These are phyloP conservation scores for Calycopis cecrops DNA, from an alignment of 1,140 invertebrate genomes.

Conservation along the genomic window DNA sequence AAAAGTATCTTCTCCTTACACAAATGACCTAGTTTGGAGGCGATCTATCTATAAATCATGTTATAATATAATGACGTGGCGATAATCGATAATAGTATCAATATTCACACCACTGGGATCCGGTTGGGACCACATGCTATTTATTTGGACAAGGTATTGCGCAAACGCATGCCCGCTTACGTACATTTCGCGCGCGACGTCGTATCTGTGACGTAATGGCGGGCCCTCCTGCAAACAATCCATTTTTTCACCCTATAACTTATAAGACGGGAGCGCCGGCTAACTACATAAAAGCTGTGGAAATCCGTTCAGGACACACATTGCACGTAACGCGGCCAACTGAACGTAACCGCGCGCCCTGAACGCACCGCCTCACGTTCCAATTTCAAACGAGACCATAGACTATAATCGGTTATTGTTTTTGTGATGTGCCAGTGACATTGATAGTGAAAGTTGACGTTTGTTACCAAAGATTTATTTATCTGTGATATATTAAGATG, in stretches of 20 bases:
- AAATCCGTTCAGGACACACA: constrained; percentile 68
- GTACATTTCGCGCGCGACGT: constrained; percentile 50
- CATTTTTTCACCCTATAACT: constrained; percentile 71
- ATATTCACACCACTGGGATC: constrained; percentile 63
- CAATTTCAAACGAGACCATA: constrained; percentile 26
- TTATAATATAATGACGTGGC: background rate
- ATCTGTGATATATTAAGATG: constrained; percentile 49
- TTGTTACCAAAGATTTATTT: constrained; percentile 58
- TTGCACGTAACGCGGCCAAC: constrained; percentile 53
- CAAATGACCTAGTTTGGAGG: too few species aligned
- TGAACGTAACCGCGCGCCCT: constrained; percentile 54
- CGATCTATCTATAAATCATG: background rate
- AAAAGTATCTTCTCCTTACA: too few species aligned
- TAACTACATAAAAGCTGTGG: constrained; percentile 64
- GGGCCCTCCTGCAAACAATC: constrained; percentile 63
- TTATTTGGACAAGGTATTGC: constrained; percentile 64
- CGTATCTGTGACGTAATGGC: constrained; percentile 58
- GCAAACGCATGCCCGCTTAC: constrained; percentile 60
- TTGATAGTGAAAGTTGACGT: constrained; percentile 29
- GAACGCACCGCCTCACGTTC: constrained; percentile 31
- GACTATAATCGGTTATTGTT: constrained; percentile 30
- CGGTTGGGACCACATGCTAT: constrained; percentile 62
- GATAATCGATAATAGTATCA: constrained; percentile 19
- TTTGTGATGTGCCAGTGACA: constrained; percentile 41
- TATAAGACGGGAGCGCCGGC: constrained; percentile 62